Percentiles rank a stretch among this genome's conserved stretches.
Evolutionary conservation across 2,888 invertebrate species (phyloP).

Genomic region (Leptinotarsa rubiginosa): DNA sequence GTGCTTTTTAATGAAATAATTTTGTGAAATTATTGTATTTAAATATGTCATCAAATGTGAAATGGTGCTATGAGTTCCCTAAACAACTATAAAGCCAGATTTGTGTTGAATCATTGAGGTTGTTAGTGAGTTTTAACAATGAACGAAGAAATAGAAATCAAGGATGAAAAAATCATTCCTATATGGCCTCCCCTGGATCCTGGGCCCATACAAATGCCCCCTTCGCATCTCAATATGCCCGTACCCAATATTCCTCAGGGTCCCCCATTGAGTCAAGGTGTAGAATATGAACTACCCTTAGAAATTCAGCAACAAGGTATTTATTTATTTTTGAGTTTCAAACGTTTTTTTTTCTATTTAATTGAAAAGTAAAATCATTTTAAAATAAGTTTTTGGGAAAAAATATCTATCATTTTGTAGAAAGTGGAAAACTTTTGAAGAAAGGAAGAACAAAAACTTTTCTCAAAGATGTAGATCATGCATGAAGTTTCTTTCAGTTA

Average conservation of each 20-base stretch:
- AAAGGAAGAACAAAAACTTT: background rate
- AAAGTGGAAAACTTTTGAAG: too few species aligned
- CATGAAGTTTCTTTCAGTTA: too few species aligned
- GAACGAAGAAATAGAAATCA: slow-evolving; percentile 65
- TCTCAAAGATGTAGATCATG: too few species aligned
- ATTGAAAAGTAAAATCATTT: too few species aligned
- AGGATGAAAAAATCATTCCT: slow-evolving; percentile 57
- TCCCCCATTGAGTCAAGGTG: slow-evolving; percentile 68
- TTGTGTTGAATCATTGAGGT: slow-evolving; percentile 51
- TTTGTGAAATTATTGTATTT: slow-evolving; percentile 32
- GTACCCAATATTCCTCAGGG: slow-evolving; percentile 73
- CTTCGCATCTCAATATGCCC: slow-evolving; percentile 65
- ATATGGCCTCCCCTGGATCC: slow-evolving; percentile 63
- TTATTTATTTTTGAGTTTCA: background rate
- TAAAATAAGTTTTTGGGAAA: too few species aligned
- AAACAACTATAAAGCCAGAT: slow-evolving; percentile 37
- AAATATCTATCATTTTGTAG: too few species aligned
- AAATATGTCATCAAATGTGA: slow-evolving; percentile 33
- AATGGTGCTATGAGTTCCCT: slow-evolving; percentile 33
- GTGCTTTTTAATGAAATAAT: slow-evolving; percentile 45
- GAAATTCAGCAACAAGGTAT: slow-evolving; percentile 83
- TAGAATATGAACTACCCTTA: slow-evolving; percentile 70
- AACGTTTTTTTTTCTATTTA: background rate
- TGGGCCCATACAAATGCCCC: slow-evolving; percentile 56
- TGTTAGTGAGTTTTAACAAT: slow-evolving; percentile 58